These are phyloP conservation scores for Nomada lathburiana DNA, from an alignment of 2,888 invertebrate genomes.

Conservation along the genomic window DNA sequence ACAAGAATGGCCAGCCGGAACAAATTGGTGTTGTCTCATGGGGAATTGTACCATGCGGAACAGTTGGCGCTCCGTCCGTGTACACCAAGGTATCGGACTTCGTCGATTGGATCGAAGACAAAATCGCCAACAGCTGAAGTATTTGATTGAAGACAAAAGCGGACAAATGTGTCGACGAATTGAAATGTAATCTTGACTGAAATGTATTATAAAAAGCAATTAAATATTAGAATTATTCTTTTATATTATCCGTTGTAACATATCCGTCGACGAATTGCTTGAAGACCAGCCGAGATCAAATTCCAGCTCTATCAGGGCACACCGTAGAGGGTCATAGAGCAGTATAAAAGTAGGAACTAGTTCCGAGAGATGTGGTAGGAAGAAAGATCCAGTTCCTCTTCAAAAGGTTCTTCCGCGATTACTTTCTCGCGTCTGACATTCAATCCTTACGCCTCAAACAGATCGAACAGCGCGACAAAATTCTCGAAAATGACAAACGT, in stretches of 20 bases:
- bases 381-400: slow-evolving; percentile 51
- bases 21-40: slow-evolving; percentile 83
- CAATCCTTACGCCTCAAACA: slow-evolving; percentile 21
- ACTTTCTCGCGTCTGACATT: slow-evolving; percentile 50
- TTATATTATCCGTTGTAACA: not conserved
- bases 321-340: slow-evolving; percentile 11
- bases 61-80: slow-evolving; percentile 79
- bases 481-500: not conserved
- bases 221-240: too few relatives aligned
- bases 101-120: slow-evolving; percentile 76
- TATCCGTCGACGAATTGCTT: not conserved
- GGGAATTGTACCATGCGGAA: slow-evolving; percentile 82
- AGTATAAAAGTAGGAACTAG: slow-evolving; percentile 11
- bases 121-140: slow-evolving; percentile 56
- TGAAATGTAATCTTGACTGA: not conserved
- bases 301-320: not conserved
- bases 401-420: slow-evolving; percentile 48
- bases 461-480: slow-evolving; percentile 17
- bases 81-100: slow-evolving; percentile 81
- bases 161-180: not conserved
- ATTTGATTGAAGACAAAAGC: not conserved
- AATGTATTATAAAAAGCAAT: not conserved
- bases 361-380: slow-evolving; percentile 6
- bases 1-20: slow-evolving; percentile 46
- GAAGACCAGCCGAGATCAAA: not conserved